Percentiles rank a stretch among this genome's conserved stretches.
Evolutionary conservation across 2,113 vertebrate species (phyloP).

Genomic region (Rhadina sibilatrix): DNA sequence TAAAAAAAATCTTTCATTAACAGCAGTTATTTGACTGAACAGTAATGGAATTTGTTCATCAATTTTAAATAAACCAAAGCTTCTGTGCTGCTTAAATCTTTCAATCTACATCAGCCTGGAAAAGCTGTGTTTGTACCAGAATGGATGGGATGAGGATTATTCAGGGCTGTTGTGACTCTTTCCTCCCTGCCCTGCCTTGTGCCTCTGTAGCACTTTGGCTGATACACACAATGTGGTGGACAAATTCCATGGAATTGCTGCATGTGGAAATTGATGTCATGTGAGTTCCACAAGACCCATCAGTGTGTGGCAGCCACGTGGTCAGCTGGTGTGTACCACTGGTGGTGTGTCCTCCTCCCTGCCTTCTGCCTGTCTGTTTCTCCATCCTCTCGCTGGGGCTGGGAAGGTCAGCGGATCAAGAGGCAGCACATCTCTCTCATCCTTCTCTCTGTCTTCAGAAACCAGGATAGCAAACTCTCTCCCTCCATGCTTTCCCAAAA

Average conservation of each 20-base stretch:
- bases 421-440: neutral
- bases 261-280: fast-evolving
- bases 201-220: neutral
- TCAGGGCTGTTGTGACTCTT: neutral
- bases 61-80: slow-evolving; percentile 18
- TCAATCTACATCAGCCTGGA: neutral
- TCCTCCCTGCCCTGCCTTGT: fast-evolving
- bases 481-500: neutral
- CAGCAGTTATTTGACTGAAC: neutral
- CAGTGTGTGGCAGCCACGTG: neutral
- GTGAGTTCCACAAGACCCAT: neutral
- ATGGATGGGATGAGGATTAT: slow-evolving; percentile 1
- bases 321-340: neutral
- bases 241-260: neutral
- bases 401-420: fast-evolving
- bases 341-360: neutral
- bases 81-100: slow-evolving; percentile 24
- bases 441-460: neutral
- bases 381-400: fast-evolving
- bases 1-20: neutral
- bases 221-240: neutral
- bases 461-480: neutral
- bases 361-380: neutral
- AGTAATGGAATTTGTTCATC: slow-evolving; percentile 31
- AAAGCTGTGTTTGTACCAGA: neutral